Evolutionary conservation across 2,888 invertebrate genomes (phyloP).

Genomic region (Entomobrya proxima): DNA sequence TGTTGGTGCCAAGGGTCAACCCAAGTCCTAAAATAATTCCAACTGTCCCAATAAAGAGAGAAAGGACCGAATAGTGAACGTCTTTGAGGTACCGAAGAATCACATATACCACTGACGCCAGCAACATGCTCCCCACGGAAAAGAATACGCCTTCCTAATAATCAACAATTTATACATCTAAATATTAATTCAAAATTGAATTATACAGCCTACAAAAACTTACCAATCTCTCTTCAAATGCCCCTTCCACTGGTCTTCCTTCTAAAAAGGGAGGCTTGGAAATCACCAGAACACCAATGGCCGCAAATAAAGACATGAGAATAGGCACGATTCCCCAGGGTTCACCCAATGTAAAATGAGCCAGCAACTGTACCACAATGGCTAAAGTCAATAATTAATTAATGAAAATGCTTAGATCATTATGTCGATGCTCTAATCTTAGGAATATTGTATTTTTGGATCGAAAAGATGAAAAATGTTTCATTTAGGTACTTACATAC

Average conservation of each 20-base stretch:
- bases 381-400: too few relatives aligned
- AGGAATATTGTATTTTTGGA: background rate
- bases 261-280: slow-evolving; percentile 59
- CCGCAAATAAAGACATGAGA: slow-evolving; percentile 58
- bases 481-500: slow-evolving; percentile 55
- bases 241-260: background rate
- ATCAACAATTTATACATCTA: background rate
- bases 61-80: slow-evolving; percentile 56
- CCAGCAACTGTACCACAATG: slow-evolving; percentile 66
- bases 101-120: slow-evolving; percentile 36
- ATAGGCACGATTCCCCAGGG: slow-evolving; percentile 69
- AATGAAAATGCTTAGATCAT: background rate
- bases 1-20: background rate
- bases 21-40: slow-evolving; percentile 33
- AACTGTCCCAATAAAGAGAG: slow-evolving; percentile 43
- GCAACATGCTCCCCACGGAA: slow-evolving; percentile 37
- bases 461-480: too few relatives aligned
- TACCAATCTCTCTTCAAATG: slow-evolving; percentile 37
- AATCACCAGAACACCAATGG: slow-evolving; percentile 66
- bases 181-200: background rate
- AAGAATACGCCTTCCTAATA: slow-evolving; percentile 33
- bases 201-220: background rate
- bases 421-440: background rate
- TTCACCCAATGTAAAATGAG: slow-evolving; percentile 69
- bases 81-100: slow-evolving; percentile 59